phyloP scores from a whole-genome alignment of 2,888 invertebrate species.

The Ptycholaimellus sp. region DNA sequence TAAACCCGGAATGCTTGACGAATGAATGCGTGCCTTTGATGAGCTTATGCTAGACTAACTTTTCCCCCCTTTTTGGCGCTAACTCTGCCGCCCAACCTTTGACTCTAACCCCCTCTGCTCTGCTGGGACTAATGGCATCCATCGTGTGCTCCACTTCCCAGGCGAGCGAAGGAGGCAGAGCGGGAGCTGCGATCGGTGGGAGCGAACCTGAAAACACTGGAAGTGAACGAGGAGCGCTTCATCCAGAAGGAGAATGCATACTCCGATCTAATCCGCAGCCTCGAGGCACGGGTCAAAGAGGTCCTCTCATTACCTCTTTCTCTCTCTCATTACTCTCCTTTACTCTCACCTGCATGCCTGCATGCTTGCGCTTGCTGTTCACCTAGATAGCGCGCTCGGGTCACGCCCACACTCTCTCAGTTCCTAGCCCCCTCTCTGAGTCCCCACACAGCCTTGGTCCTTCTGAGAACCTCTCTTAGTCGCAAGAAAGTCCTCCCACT shows the following conservation, averaged over 20 bases:
- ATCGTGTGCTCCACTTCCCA: too few species aligned
- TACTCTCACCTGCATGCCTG: too few species aligned
- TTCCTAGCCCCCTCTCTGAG: too few species aligned
- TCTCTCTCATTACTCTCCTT: too few species aligned
- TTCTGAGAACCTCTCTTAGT: too few species aligned
- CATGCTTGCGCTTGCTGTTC: too few species aligned
- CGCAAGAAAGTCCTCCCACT: too few species aligned
- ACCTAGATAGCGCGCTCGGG: too few species aligned
- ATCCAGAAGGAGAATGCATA: conserved; percentile 7
- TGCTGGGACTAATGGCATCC: not conserved
- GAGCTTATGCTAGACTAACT: conserved; percentile 2
- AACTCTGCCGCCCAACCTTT: not conserved
- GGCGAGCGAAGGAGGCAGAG: conserved; percentile 92
- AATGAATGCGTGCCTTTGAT: not conserved
- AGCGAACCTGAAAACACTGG: conserved; percentile 96
- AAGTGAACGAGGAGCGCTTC: conserved; percentile 64
- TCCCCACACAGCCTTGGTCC: too few species aligned
- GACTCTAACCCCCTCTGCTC: not conserved
- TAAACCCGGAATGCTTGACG: too few species aligned
- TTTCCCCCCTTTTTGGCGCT: not conserved
- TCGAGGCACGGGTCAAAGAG: conserved; percentile 10
- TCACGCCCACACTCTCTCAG: too few species aligned
- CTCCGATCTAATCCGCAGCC: conserved; percentile 3
- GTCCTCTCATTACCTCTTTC: too few species aligned
- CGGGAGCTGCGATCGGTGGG: conserved; percentile 95